Conservation (phyloP, 2,113 vertebrate species). For the Genyomyrus donnyi region DNA sequence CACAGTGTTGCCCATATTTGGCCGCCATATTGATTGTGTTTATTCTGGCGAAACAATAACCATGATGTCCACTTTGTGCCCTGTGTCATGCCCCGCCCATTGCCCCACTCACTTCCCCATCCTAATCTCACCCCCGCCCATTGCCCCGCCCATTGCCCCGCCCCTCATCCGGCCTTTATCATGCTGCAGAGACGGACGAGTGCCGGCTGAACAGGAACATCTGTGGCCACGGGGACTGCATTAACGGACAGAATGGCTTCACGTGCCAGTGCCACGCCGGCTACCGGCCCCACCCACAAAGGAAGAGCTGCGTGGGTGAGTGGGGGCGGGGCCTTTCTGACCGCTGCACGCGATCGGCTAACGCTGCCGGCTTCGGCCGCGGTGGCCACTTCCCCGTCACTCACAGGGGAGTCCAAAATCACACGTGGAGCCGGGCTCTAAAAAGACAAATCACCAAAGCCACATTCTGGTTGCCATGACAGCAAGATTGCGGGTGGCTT, state of each 20-base stretch:
- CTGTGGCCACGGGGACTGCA: conserved; percentile 77
- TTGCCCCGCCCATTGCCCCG: neutral
- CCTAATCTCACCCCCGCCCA: neutral
- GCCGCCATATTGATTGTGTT: neutral
- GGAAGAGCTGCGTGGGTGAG: conserved; percentile 80
- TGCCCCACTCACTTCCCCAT: neutral
- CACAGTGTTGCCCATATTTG: neutral
- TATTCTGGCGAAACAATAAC: neutral
- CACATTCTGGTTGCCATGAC: neutral
- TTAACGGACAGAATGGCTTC: conserved; percentile 63
- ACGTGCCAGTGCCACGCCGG: conserved; percentile 73
- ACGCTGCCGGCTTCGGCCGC: neutral
- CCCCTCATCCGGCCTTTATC: neutral
- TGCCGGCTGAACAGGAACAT: conserved; percentile 73
- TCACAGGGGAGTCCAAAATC: neutral
- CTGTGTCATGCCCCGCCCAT: neutral
- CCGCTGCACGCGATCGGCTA: neutral
- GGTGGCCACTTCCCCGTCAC: neutral
- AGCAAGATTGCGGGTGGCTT: neutral
- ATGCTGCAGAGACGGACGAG: conserved; percentile 61
- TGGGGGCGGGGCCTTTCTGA: neutral
- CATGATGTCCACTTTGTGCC: neutral
- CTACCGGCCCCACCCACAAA: conserved; percentile 67
- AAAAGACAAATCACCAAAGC: neutral
- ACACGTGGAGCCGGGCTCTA: neutral